A percentile compares a stretch with the other conserved stretches of the same genome.
Conservation (phyloP, 2,797 vertebrate species). For the Oreochromis mossambicus region DNA sequence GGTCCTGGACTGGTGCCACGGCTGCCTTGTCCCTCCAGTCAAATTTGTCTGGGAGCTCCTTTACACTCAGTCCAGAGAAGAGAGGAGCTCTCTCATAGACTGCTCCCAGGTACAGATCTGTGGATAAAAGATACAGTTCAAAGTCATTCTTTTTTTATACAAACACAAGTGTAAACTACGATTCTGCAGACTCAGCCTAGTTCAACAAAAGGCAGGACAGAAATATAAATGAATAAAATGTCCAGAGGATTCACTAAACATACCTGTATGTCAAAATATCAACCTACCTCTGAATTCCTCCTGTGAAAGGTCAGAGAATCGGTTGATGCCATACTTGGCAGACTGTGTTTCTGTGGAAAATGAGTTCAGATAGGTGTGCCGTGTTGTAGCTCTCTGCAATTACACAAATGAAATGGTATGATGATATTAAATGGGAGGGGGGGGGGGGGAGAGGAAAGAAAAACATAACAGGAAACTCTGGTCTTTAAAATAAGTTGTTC, state of each 20-base stretch:
- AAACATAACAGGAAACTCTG: background rate
- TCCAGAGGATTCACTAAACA: background rate
- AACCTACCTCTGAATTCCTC: constrained; percentile 85
- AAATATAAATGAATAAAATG: background rate
- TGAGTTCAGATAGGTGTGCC: constrained; percentile 80
- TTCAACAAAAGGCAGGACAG: background rate
- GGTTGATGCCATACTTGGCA: constrained; percentile 85
- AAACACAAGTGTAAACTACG: background rate
- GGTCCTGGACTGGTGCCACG: constrained; percentile 85
- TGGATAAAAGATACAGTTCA: background rate
- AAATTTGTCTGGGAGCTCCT: constrained; percentile 77
- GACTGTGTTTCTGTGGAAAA: constrained; percentile 49
- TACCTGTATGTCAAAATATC: background rate
- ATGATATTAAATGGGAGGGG: background rate
- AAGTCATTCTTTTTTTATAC: background rate
- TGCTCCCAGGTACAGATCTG: constrained; percentile 84
- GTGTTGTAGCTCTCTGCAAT: constrained; percentile 74
- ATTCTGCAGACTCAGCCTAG: background rate
- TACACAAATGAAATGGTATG: background rate
- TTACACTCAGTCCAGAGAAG: constrained; percentile 53
- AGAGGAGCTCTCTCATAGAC: constrained; percentile 61
- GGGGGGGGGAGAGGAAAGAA: no score
- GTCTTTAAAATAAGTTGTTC: background rate
- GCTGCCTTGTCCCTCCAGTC: constrained; percentile 88
- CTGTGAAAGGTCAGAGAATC: constrained; percentile 85